Conservation (phyloP, 2,888 invertebrate genomes). For the Meteorus colon region DNA sequence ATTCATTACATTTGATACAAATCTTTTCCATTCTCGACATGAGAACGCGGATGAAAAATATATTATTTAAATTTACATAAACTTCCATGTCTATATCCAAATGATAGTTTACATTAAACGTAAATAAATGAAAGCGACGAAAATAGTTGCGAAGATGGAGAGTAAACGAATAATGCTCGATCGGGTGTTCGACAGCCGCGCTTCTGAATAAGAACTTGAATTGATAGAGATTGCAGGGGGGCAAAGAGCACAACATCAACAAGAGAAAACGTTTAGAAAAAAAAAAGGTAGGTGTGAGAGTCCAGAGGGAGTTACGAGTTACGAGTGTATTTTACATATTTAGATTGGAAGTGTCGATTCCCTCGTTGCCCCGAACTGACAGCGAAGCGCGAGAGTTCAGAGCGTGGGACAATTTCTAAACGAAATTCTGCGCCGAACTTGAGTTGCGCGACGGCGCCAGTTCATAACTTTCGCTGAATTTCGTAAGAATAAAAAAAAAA, state of each 20-base stretch:
- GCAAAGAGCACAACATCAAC: conserved; percentile 38
- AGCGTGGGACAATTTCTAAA: conserved; percentile 9
- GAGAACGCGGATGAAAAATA: neutral
- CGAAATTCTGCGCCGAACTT: neutral
- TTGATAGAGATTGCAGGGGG: conserved; percentile 56
- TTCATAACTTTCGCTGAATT: neutral
- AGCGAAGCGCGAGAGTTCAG: conserved; percentile 34
- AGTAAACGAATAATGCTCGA: conserved; percentile 42
- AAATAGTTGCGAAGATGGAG: conserved; percentile 20
- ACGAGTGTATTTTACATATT: conserved; percentile 66
- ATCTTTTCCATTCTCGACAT: neutral
- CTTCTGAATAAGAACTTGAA: conserved; percentile 60
- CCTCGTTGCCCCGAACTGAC: conserved; percentile 59
- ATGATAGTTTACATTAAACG: too few species aligned
- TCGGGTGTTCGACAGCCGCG: conserved; percentile 52
- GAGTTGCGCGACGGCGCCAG: neutral
- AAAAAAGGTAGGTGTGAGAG: conserved; percentile 30
- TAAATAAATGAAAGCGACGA: neutral
- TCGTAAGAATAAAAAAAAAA: neutral
- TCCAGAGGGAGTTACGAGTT: conserved; percentile 52
- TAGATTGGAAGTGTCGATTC: conserved; percentile 69
- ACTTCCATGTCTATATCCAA: neutral
- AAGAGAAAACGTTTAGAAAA: conserved; percentile 15
- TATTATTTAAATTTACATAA: too few species aligned
- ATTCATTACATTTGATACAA: too few species aligned